Evolutionary conservation across 2,113 vertebrate genomes (phyloP), one percentile per base, ranked within the genome.

Genomic region (Atherinomorus stipes): DNA sequence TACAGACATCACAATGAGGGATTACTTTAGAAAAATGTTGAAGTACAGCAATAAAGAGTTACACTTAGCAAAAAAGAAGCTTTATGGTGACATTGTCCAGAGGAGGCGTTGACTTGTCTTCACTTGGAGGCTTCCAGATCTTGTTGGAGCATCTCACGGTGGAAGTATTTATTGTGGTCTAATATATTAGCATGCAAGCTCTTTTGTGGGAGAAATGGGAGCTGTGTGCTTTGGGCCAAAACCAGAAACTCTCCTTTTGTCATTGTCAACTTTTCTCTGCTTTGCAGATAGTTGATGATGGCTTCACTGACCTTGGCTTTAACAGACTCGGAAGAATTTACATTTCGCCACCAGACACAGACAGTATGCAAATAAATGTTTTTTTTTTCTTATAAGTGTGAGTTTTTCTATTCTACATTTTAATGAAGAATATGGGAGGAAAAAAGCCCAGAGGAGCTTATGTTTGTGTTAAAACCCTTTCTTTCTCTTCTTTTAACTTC

Each of bases 401-500:
- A 50, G 21, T 37, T 68, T 57, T 22, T 13, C n/a, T 8, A 47
- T 68, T 11, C 22, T 52, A 31, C 53, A 54, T 62, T 42, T 42
- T 42, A 26, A n/a, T 45, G 25, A 51, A 59, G 6, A 7, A 0
- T 38, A 0, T 1, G 3, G 3, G 28, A 31, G 28, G 11, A 0
- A 45, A 12, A 11, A 31, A 18, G 6, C 54, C 15, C 16, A 25
- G 45, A 42, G 45, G 31, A 61, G 26, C 7, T 21, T 50, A 11
- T 47, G 1, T 54, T 54, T 40, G 23, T 66, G 31, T 45, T 0
- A 0, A 28, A 37, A 47, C 45, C 1, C 26, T 40, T 8, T 40
- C 42, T 2, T 31, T 31, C 3, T 23, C 1, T 37, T 15, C 9
- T 11, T 76, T 64, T 31, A 22, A 25, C 34, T 64, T 64, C 57